phyloP scores from a whole-genome alignment of 2,888 invertebrate genomes.

The Vanessa cardui region DNA sequence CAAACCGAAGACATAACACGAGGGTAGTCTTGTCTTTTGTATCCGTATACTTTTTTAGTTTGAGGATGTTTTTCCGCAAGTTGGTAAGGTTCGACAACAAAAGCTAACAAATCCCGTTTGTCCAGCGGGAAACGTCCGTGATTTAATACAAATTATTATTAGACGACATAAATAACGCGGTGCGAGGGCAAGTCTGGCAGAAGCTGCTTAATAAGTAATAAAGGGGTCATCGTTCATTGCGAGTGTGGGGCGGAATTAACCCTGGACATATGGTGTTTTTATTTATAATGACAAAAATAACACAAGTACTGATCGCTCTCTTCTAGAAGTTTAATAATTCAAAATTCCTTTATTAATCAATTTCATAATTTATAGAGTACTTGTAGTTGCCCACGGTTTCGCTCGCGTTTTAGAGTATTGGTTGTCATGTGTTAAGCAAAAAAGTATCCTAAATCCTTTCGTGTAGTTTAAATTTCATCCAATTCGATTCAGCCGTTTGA shows the following conservation, averaged over 20 bases:
- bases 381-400: too few species aligned
- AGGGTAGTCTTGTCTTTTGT: slow-evolving; percentile 20
- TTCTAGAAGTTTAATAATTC: background rate
- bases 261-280: slow-evolving; percentile 64
- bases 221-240: slow-evolving; percentile 80
- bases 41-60: slow-evolving; percentile 25
- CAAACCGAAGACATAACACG: slow-evolving; percentile 12
- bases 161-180: slow-evolving; percentile 80
- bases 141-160: slow-evolving; percentile 84
- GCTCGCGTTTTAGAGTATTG: too few species aligned
- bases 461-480: too few species aligned
- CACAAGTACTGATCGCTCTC: background rate
- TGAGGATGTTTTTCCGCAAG: slow-evolving; percentile 54
- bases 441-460: too few species aligned
- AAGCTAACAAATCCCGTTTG: slow-evolving; percentile 80
- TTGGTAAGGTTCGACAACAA: slow-evolving; percentile 69
- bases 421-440: too few species aligned
- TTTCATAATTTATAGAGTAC: background rate
- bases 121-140: slow-evolving; percentile 75
- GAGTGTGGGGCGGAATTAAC: slow-evolving; percentile 67
- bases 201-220: slow-evolving; percentile 82
- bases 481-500: too few species aligned
- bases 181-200: slow-evolving; percentile 62
- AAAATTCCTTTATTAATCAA: background rate
- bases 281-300: slow-evolving; percentile 22